Percentiles rank a stretch among this genome's conserved stretches.
Conservation (phyloP, 2,888 invertebrate genomes). For the Hofmannophila pseudospretella region DNA sequence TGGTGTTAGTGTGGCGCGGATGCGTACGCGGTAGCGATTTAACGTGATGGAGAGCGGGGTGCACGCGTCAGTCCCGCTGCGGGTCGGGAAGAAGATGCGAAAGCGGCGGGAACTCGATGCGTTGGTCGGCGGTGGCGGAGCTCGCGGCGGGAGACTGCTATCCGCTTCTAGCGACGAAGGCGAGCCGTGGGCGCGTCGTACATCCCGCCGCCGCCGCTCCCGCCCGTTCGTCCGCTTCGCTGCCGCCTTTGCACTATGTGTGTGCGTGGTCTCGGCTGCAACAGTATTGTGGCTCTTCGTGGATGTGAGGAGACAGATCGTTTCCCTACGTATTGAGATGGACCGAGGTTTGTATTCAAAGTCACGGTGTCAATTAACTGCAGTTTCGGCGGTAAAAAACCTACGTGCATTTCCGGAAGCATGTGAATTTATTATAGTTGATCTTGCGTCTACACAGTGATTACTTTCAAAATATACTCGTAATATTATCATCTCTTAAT, state of each 20-base stretch:
- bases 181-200: conserved; percentile 73
- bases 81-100: conserved; percentile 86
- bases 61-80: conserved; percentile 80
- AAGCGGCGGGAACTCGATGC: conserved; percentile 87
- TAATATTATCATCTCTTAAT: no score
- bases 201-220: conserved; percentile 55
- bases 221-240: conserved; percentile 78
- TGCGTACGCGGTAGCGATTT: conserved; percentile 59
- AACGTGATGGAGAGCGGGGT: conserved; percentile 69
- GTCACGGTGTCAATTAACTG: no score
- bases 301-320: conserved; percentile 81
- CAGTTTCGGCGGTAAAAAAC: no score
- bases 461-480: no score
- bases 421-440: no score
- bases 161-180: conserved; percentile 79
- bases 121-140: conserved; percentile 76
- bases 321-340: conserved; percentile 80
- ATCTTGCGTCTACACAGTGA: no score
- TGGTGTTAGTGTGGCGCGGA: conserved; percentile 35
- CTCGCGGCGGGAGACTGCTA: conserved; percentile 75
- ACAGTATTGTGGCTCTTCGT: conserved; percentile 83
- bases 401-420: no score
- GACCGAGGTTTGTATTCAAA: conserved; percentile 82
- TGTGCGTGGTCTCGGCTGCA: conserved; percentile 80
- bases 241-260: conserved; percentile 78